phyloP scores from a whole-genome alignment of 2,113 vertebrate genomes.

The human (Homo sapiens) region DNA sequence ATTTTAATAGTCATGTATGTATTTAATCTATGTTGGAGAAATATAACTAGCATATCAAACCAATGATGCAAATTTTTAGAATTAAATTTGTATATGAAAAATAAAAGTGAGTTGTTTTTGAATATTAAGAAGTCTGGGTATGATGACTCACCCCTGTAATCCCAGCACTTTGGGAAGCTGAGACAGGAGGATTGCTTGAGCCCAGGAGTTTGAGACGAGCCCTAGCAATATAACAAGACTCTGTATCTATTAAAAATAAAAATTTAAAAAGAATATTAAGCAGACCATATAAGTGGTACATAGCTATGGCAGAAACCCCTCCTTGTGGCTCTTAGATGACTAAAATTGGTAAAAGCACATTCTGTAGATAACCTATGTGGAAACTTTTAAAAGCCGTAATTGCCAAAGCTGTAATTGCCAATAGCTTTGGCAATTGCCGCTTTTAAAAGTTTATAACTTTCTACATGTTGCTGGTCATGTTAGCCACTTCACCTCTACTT shows the following conservation, averaged over 20 bases:
- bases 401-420: too few relatives aligned
- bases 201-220: too few relatives aligned
- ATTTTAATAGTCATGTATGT: background rate
- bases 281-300: background rate
- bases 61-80: background rate
- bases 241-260: too few relatives aligned
- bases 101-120: background rate
- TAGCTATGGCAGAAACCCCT: background rate
- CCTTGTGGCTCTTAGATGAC: background rate
- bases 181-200: too few relatives aligned
- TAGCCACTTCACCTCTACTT: background rate
- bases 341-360: background rate
- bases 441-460: background rate
- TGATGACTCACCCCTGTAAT: too few relatives aligned
- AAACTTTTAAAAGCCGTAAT: too few relatives aligned
- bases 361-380: fast-evolving
- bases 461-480: fast-evolving
- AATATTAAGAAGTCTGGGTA: background rate
- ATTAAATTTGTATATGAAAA: background rate
- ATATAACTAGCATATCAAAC: background rate
- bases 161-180: too few relatives aligned
- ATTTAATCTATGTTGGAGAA: background rate
- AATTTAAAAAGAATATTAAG: background rate
- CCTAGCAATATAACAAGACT: too few relatives aligned
- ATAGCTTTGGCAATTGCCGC: fast-evolving